Percentiles rank a stretch among this genome's conserved stretches.
Conservation (phyloP, 2,113 vertebrate genomes). For the Osmerus mordax region DNA sequence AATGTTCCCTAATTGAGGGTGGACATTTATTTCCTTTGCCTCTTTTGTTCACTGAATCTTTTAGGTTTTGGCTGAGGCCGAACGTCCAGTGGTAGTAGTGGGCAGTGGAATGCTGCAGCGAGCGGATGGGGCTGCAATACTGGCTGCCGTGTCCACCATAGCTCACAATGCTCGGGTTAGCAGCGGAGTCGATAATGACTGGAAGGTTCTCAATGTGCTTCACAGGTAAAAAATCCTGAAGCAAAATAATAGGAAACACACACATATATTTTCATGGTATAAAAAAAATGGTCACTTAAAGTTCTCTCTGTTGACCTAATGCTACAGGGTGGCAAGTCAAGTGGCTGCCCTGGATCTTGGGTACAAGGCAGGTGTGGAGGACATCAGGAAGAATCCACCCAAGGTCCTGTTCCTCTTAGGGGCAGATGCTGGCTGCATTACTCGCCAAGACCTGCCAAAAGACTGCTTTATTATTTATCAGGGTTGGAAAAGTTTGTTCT, state of each 20-base stretch:
- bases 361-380: slow-evolving; percentile 85
- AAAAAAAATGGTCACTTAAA: not conserved
- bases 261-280: not conserved
- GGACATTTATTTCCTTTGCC: too few relatives aligned
- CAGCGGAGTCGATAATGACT: slow-evolving; percentile 74
- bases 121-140: slow-evolving; percentile 81
- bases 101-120: slow-evolving; percentile 88
- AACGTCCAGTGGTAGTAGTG: slow-evolving; percentile 85
- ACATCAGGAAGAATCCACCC: slow-evolving; percentile 79
- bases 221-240: slow-evolving; percentile 75
- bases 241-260: too few relatives aligned
- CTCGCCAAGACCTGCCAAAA: slow-evolving; percentile 80
- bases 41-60: not conserved
- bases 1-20: too few relatives aligned
- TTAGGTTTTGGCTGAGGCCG: slow-evolving; percentile 79
- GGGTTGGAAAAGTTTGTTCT: slow-evolving; percentile 67
- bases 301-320: slow-evolving; percentile 3
- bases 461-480: slow-evolving; percentile 87
- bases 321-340: slow-evolving; percentile 82
- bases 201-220: slow-evolving; percentile 94
- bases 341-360: slow-evolving; percentile 88
- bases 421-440: slow-evolving; percentile 83
- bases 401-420: slow-evolving; percentile 84
- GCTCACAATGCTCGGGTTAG: slow-evolving; percentile 78
- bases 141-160: slow-evolving; percentile 81